Conservation (phyloP, 2,113 vertebrate genomes). For the Nestor notabilis region DNA sequence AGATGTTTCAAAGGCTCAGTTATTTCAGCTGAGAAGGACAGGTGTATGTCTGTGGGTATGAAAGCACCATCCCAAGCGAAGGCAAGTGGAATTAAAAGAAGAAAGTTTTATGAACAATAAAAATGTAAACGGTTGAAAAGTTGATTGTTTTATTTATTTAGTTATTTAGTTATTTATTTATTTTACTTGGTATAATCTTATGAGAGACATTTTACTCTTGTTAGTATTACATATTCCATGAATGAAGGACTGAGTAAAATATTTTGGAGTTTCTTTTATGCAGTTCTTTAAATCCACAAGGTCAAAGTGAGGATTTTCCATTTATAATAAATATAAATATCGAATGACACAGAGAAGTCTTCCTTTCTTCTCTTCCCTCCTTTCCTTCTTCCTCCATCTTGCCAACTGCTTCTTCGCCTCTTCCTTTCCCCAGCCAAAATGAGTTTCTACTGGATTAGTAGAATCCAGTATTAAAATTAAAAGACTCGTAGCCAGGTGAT, state of each 20-base stretch:
- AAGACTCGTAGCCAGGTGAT: neutral
- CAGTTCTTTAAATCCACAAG: neutral
- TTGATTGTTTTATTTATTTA: neutral
- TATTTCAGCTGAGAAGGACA: neutral
- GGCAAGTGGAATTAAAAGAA: neutral
- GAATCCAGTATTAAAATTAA: no score
- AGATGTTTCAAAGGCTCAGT: neutral
- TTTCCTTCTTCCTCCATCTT: neutral
- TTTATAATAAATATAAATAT: neutral
- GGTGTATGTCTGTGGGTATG: neutral
- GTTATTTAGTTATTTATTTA: neutral
- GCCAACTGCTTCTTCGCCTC: neutral
- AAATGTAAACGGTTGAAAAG: neutral
- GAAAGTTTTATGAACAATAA: neutral
- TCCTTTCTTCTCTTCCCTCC: neutral
- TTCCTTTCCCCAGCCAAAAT: neutral
- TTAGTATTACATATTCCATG: neutral
- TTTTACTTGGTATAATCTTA: neutral
- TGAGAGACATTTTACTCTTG: neutral
- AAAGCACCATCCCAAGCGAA: neutral
- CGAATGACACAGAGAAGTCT: neutral
- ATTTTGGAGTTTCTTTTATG: neutral
- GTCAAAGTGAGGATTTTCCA: neutral
- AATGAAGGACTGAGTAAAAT: neutral
- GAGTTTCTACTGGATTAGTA: neutral